These are phyloP conservation scores for Malacoraja senta DNA, from an alignment of 2,797 vertebrate genomes.

Conservation along the genomic window DNA sequence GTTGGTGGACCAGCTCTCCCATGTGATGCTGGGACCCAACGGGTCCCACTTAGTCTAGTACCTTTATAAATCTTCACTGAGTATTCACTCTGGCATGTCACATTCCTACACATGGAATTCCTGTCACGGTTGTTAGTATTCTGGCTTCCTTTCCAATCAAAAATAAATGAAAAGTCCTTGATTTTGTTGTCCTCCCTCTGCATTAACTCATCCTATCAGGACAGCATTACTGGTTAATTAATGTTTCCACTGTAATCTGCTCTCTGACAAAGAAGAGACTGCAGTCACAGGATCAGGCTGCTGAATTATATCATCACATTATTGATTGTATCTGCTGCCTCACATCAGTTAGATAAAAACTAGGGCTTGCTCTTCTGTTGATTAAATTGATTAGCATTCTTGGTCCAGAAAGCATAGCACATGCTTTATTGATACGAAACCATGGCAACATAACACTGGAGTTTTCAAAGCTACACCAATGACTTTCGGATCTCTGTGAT, in stretches of 20 bases:
- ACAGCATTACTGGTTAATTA: background rate
- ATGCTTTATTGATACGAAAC: background rate
- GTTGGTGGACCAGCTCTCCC: too few species aligned
- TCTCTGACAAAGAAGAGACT: background rate
- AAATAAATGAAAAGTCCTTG: background rate
- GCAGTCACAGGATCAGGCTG: background rate
- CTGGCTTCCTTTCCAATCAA: background rate
- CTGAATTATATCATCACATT: background rate
- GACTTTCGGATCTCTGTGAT: too few species aligned
- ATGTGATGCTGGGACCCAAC: too few species aligned
- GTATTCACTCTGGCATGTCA: too few species aligned
- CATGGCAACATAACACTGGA: background rate
- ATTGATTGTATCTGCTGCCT: background rate
- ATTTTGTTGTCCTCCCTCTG: background rate
- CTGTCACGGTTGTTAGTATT: background rate
- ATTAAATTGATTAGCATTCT: background rate
- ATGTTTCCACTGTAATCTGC: background rate
- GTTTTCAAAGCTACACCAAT: background rate
- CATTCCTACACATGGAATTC: background rate
- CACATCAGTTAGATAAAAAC: background rate
- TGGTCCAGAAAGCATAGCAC: background rate
- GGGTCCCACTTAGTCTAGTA: too few species aligned
- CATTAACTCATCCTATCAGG: background rate
- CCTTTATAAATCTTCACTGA: background rate
- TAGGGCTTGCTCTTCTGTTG: background rate